These are phyloP conservation scores for Lampropteryx suffumata DNA, from an alignment of 2,888 invertebrate species.

Conservation along the genomic window DNA sequence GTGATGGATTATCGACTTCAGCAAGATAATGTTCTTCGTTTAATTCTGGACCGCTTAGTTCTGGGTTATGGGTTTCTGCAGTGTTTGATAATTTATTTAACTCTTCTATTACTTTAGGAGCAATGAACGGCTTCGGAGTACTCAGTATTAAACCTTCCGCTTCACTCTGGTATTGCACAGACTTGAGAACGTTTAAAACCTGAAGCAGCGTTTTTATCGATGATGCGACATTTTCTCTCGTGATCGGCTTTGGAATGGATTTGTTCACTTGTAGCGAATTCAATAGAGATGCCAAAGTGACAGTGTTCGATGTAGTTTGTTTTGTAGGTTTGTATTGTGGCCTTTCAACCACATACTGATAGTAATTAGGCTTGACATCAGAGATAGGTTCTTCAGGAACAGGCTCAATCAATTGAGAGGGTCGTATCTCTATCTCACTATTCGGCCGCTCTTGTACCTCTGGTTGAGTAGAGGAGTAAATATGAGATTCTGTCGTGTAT, in stretches of 20 bases:
- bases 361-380: constrained; percentile 53
- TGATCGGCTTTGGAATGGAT: constrained; percentile 89
- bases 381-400: constrained; percentile 38
- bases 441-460: constrained; percentile 34
- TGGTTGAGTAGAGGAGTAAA: constrained; percentile 45
- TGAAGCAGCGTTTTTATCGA: constrained; percentile 90
- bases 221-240: constrained; percentile 89
- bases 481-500: constrained; percentile 46
- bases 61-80: constrained; percentile 13
- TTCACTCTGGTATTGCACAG: constrained; percentile 64
- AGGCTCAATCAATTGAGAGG: constrained; percentile 41
- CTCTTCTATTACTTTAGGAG: constrained; percentile 38
- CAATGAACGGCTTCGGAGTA: constrained; percentile 65
- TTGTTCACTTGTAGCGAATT: constrained; percentile 89
- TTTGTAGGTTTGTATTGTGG: constrained; percentile 45
- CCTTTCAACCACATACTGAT: constrained; percentile 58
- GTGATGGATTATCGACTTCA: constrained; percentile 64
- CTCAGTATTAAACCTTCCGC: constrained; percentile 59
- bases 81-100: constrained; percentile 14
- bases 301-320: constrained; percentile 45
- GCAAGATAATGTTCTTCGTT: constrained; percentile 65
- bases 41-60: constrained; percentile 47
- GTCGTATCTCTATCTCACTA: constrained; percentile 47
- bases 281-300: constrained; percentile 80
- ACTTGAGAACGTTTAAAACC: constrained; percentile 87